These are phyloP conservation scores for Psettodes erumei DNA, from an alignment of 2,113 vertebrate species.

Conservation along the genomic window DNA sequence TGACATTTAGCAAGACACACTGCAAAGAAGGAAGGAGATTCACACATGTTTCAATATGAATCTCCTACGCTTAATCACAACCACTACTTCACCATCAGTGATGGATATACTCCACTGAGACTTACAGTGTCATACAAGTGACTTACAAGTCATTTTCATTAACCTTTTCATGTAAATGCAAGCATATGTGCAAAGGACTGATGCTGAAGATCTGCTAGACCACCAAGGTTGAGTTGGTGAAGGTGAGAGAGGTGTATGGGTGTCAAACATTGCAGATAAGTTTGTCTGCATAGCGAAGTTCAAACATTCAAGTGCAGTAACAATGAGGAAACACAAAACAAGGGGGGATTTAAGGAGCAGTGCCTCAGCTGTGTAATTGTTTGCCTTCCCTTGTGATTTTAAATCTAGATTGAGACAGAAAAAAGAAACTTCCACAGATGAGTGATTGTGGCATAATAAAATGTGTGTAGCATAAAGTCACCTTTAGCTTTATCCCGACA, in stretches of 20 bases:
- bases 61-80: background rate
- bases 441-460: background rate
- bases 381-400: background rate
- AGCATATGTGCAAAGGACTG: background rate
- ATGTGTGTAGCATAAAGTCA: background rate
- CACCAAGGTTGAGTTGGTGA: background rate
- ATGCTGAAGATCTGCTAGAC: background rate
- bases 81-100: background rate
- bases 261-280: background rate
- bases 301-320: background rate
- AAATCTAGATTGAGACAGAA: too few relatives aligned
- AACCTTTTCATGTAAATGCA: background rate
- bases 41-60: constrained; percentile 1
- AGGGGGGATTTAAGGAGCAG: background rate
- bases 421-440: background rate
- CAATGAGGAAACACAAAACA: background rate
- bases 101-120: background rate
- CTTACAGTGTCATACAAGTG: too few relatives aligned
- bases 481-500: background rate
- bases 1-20: background rate
- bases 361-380: background rate
- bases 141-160: too few relatives aligned
- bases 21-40: constrained; percentile 35
- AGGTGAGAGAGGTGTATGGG: background rate
- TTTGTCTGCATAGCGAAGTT: background rate